Evolutionary conservation across 2,113 vertebrate genomes (phyloP).

Genomic region (Pycnonotus jocosus): DNA sequence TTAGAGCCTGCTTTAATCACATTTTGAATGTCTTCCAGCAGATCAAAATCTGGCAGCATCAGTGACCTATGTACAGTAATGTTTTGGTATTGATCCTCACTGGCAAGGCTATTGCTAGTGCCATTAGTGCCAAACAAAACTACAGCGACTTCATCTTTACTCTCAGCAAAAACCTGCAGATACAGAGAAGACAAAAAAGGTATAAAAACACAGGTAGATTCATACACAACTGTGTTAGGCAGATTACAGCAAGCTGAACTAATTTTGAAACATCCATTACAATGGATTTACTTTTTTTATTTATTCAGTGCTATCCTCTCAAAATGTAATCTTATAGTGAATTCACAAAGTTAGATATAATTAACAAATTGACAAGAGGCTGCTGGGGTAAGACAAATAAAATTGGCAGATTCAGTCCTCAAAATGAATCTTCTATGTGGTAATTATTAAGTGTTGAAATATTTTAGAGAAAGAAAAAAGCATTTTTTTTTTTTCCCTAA

Average conservation of each 20-base stretch:
- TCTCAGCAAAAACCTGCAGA: slow-evolving; percentile 90
- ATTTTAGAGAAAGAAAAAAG: not conserved
- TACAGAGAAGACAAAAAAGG: not conserved
- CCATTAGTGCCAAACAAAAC: slow-evolving; percentile 89
- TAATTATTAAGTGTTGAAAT: not conserved
- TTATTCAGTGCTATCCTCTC: not conserved
- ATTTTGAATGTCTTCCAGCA: slow-evolving; percentile 86
- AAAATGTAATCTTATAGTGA: not conserved
- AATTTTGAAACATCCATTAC: not conserved
- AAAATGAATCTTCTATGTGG: not conserved
- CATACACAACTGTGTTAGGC: not conserved
- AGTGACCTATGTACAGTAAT: slow-evolving; percentile 83
- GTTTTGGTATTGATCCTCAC: slow-evolving; percentile 84
- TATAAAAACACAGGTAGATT: not conserved
- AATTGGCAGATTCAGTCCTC: not conserved
- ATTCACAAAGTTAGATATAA: not conserved
- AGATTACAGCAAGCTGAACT: not conserved
- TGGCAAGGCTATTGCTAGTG: slow-evolving; percentile 80
- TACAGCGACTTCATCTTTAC: slow-evolving; percentile 87
- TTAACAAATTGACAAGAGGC: not conserved
- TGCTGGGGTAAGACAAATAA: not conserved
- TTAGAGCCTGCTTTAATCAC: slow-evolving; percentile 75
- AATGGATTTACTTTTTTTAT: not conserved
- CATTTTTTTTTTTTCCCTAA: not conserved
- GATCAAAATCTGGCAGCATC: slow-evolving; percentile 86